phyloP scores from a whole-genome alignment of 2,113 vertebrate genomes.

The Otus sunia region DNA sequence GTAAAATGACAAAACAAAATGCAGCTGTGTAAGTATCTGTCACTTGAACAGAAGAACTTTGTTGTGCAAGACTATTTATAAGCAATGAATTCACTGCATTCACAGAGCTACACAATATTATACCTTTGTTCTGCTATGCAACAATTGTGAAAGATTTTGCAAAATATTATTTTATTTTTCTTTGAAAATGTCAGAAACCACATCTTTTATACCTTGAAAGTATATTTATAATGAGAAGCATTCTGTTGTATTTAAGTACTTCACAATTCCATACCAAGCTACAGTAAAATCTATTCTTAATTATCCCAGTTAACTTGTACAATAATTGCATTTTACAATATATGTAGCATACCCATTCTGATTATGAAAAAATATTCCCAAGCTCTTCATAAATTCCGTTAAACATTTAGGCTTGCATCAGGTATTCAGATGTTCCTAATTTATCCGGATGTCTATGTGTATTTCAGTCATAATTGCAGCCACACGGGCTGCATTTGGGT shows the following conservation, averaged over 20 bases:
- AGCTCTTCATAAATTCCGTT: background rate
- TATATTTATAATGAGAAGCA: background rate
- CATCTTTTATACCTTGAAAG: background rate
- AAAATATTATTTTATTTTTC: background rate
- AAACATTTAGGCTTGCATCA: background rate
- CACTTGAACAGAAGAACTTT: background rate
- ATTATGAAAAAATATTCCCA: background rate
- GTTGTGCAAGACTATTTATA: background rate
- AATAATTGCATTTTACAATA: background rate
- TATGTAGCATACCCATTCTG: background rate
- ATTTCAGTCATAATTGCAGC: background rate
- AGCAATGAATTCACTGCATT: background rate
- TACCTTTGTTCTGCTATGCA: background rate
- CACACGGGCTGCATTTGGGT: background rate
- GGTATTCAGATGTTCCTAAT: background rate
- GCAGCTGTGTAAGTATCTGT: background rate
- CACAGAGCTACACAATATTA: background rate
- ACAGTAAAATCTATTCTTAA: background rate
- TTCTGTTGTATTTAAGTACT: background rate
- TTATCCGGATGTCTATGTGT: background rate
- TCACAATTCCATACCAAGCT: background rate
- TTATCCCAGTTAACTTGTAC: background rate
- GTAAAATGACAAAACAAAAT: background rate
- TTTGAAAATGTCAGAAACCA: background rate
- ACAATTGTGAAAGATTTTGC: background rate